These are phyloP conservation scores for Drosophila borealis DNA, from an alignment of 2,888 invertebrate species.

Conservation along the genomic window DNA sequence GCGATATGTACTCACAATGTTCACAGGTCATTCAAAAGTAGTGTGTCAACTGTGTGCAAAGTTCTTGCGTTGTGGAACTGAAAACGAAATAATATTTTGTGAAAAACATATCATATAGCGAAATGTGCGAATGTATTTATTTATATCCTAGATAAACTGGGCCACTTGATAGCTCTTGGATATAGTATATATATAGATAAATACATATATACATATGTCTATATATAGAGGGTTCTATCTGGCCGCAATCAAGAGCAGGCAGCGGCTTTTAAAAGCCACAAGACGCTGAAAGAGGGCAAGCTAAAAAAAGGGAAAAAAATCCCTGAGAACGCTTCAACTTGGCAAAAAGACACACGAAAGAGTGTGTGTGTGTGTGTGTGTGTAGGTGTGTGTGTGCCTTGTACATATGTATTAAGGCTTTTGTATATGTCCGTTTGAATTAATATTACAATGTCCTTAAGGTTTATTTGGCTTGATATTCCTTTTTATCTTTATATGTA, in stretches of 20 bases:
- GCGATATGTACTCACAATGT: neutral
- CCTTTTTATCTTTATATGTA: slow-evolving; percentile 71
- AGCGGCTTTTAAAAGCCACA: slow-evolving; percentile 51
- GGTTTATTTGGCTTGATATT: slow-evolving; percentile 78
- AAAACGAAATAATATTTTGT: neutral
- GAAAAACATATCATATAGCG: neutral
- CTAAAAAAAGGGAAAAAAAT: slow-evolving; percentile 10
- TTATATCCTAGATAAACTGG: too few relatives aligned
- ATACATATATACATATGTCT: slow-evolving; percentile 1
- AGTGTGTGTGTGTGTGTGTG: neutral
- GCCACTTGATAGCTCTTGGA: neutral
- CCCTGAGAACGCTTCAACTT: slow-evolving; percentile 55
- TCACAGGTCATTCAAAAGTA: too few relatives aligned
- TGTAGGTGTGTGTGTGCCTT: slow-evolving; percentile 18
- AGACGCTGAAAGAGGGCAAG: slow-evolving; percentile 9
- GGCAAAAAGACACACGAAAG: slow-evolving; percentile 22
- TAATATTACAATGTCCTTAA: slow-evolving; percentile 81
- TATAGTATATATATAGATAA: neutral
- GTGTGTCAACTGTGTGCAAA: too few relatives aligned
- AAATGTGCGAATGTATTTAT: too few relatives aligned
- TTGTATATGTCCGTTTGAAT: slow-evolving; percentile 79
- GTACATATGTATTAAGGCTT: slow-evolving; percentile 54
- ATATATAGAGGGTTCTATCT: slow-evolving; percentile 12
- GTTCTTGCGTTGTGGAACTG: too few relatives aligned
- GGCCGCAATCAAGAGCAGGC: slow-evolving; percentile 45